Base-by-base conservation (phyloP, 2,888 invertebrate species). In the Synergus japonicus region DNA sequence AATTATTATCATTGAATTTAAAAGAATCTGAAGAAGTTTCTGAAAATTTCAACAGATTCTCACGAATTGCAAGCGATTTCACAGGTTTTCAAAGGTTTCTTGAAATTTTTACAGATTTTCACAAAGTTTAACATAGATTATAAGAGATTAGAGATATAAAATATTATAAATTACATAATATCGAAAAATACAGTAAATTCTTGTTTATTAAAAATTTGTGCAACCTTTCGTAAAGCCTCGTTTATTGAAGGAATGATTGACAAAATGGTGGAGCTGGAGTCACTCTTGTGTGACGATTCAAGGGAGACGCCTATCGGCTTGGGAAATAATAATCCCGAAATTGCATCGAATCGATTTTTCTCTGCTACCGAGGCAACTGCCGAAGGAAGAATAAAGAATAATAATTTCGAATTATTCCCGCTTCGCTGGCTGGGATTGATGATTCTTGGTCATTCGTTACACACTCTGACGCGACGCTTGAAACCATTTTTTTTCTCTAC, bases 331-430 rank as follows among this genome's bases (percentile, higher is more conserved):
- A 67, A 37, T 73, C 10, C n/a, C 46, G 73, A 82, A 81, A 84
- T 86, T 84, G 83, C 80, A 79, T 80, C 81, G 82, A 85, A 86
- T 85, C 78, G 84, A 86, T 88, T 85, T 78, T 76, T 82, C 85
- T 86, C 83, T 66, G 78, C 77, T 79, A 80, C 78, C 80, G 79
- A 66, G 76, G 64, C 65, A 81, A 76, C 77, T 79, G 79, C 77
- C 73, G 58, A 37, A 81, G 63, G 58, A 79, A 79, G 78, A 79
- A 83, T 83, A 84, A 83, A 87, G 85, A 86, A 86, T 86, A 87
- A 89, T 89, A 87, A 89, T 88, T 88, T 83, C 81, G 83, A 87
- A 89, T 90, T 89, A 89, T 87, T 85, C 86, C 83, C 87, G 87
- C 87, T 87, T 87, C 88, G 86, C 64, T 83, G 87, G 76, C 73